Conservation (phyloP, 2,888 invertebrate species). For the Drepanosiphum platanoidis region DNA sequence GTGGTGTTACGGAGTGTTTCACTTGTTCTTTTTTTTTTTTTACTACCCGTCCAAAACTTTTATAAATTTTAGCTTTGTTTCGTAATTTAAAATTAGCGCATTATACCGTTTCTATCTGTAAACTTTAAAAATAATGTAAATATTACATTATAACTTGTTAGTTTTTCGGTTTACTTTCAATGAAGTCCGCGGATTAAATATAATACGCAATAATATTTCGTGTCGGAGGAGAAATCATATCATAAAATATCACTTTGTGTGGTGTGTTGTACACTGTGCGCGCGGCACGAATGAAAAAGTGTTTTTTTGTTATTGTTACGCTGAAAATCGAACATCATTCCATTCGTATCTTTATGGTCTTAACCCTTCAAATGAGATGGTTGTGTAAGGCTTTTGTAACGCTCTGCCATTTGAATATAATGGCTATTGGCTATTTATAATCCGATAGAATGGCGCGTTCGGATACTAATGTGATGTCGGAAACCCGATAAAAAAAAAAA, state of each 20-base stretch:
- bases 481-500: background rate
- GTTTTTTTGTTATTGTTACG: constrained; percentile 23
- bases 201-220: background rate
- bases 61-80: no score
- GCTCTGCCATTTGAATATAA: background rate
- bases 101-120: background rate
- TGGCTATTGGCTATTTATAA: constrained; percentile 1
- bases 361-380: constrained; percentile 27
- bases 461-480: background rate
- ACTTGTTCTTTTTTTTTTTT: no score
- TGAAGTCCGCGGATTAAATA: background rate
- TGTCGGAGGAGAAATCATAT: background rate
- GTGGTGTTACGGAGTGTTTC: no score
- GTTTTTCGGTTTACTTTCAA: background rate
- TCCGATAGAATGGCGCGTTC: background rate
- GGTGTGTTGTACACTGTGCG: no score
- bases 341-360: constrained; percentile 10
- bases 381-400: constrained; percentile 1
- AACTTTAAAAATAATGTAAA: background rate
- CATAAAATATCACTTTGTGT: constrained; percentile 17
- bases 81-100: background rate
- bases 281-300: background rate
- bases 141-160: background rate
- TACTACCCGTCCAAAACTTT: no score
- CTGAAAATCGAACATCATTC: constrained; percentile 13